Evolutionary conservation across 2,797 vertebrate species (phyloP), one percentile per base, ranked within the genome.

Genomic region (Lacerta agilis): DNA sequence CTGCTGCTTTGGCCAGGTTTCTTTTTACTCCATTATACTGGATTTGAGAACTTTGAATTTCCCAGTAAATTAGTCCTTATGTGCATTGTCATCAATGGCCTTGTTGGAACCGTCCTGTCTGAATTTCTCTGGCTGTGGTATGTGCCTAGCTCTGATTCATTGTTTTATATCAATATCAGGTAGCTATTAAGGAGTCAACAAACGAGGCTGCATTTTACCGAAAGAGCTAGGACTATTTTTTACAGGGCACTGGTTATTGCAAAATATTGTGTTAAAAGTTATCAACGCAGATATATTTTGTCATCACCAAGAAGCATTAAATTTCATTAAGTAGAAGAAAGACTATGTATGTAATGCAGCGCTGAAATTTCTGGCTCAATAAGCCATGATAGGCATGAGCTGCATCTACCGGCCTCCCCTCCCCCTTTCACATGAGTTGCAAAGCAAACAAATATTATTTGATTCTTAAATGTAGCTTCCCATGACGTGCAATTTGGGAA

Each of bases 51-150:
- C 49, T 99, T 99, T 66, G 98, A 99, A 94, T 98, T 99, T 92
- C 99, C 99, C 93, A 98, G 97, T 94, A 98, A 98, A 94, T 96
- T 99, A 92, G 98, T 99, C 87, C 98, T 98, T 97, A 98, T 98
- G 80, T 99, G 98, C 96, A 98, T 99, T 97, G 97, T 99, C 91
- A 96, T 99, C 90, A 99, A 99, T 43, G 99, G 99, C 92, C 98
- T 99, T 93, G 98, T 99, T 3, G 99, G 99, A 91, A 99, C 99
- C 2, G 98, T 99, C 91, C 97, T 99, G 43, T 99, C 98, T 0
- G 99, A 99, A 97, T 99, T 99, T 95, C 98, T 99, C 87, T 99
- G 99, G 99, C 96, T 99, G 85, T 99, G 99, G 99, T 99, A 97
- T 77, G 98, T 97, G 89, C 23, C n/a, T n/a, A 76, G 43, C 27